phyloP scores from a whole-genome alignment of 1,140 invertebrate genomes.

The Bombus ignitus region DNA sequence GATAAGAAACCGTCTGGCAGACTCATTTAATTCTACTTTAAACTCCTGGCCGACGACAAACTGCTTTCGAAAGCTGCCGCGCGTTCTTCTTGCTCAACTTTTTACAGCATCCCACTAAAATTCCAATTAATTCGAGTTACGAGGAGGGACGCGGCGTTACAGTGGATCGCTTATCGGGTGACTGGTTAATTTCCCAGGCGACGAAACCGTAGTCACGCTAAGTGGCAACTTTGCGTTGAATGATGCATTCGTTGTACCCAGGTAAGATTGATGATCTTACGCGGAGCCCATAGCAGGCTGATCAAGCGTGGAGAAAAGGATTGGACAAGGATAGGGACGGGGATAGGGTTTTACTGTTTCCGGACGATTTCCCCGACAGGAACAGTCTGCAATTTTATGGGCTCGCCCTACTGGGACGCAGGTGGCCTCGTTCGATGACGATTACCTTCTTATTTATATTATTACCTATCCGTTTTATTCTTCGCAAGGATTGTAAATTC shows the following conservation, averaged over 20 bases:
- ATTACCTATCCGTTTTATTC: too few relatives aligned
- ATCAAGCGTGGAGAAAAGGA: slow-evolving; percentile 49
- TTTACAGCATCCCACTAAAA: not conserved
- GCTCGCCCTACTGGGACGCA: too few relatives aligned
- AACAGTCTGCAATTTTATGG: slow-evolving; percentile 33
- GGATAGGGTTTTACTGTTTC: slow-evolving; percentile 46
- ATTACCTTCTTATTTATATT: not conserved
- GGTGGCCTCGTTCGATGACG: not conserved
- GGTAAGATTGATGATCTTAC: slow-evolving; percentile 53
- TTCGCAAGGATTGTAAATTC: not conserved
- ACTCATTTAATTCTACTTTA: slow-evolving; percentile 4
- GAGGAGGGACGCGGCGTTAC: not conserved
- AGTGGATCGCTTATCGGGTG: slow-evolving; percentile 29
- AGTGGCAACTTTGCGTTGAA: slow-evolving; percentile 41
- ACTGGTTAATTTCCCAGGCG: slow-evolving; percentile 62
- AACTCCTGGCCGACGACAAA: not conserved
- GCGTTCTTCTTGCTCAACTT: not conserved
- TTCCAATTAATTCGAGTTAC: slow-evolving; percentile 31
- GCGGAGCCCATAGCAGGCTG: slow-evolving; percentile 14
- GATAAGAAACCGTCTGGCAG: too few relatives aligned
- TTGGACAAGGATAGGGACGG: slow-evolving; percentile 12
- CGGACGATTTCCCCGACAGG: slow-evolving; percentile 35
- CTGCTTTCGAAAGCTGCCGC: not conserved
- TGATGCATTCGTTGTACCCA: slow-evolving; percentile 45
- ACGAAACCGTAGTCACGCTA: slow-evolving; percentile 40